Evolutionary conservation across 2,797 vertebrate species (phyloP).

Genomic region (Coluber constrictor): DNA sequence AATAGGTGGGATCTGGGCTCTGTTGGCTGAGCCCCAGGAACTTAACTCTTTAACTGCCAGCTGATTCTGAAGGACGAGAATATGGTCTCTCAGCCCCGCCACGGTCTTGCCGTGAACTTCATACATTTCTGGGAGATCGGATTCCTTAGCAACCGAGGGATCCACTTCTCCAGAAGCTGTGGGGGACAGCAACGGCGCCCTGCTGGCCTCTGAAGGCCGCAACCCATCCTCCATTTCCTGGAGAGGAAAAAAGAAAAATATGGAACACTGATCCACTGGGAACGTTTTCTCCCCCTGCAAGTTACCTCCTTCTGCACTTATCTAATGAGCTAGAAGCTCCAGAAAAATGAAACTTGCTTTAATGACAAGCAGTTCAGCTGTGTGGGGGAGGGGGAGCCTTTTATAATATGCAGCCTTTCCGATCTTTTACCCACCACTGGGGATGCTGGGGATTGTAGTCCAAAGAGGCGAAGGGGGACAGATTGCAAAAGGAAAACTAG

Average conservation of each 20-base stretch:
- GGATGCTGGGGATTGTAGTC: not conserved
- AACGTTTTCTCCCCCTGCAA: no score
- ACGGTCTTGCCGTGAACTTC: conserved; percentile 68
- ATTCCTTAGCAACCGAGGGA: conserved; percentile 22
- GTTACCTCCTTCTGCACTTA: no score
- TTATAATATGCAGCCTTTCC: not conserved
- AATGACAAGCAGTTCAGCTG: not conserved
- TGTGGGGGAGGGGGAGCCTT: not conserved
- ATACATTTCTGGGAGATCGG: conserved; percentile 53
- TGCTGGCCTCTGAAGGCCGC: conserved; percentile 18
- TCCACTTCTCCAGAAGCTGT: conserved; percentile 51
- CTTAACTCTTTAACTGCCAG: conserved; percentile 80
- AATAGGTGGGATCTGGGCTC: not conserved
- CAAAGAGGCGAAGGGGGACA: not conserved
- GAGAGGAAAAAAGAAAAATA: not conserved
- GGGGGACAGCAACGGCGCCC: not conserved
- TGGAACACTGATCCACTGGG: not conserved
- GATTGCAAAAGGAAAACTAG: not conserved
- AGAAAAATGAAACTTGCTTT: not conserved
- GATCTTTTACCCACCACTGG: not conserved
- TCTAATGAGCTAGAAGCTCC: not conserved
- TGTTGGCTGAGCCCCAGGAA: not conserved
- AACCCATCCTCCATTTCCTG: conserved; percentile 62
- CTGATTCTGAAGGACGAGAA: conserved; percentile 67
- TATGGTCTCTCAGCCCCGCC: conserved; percentile 73